Base-by-base conservation (phyloP, 1,140 invertebrate genomes). In the Manduca sexta region DNA sequence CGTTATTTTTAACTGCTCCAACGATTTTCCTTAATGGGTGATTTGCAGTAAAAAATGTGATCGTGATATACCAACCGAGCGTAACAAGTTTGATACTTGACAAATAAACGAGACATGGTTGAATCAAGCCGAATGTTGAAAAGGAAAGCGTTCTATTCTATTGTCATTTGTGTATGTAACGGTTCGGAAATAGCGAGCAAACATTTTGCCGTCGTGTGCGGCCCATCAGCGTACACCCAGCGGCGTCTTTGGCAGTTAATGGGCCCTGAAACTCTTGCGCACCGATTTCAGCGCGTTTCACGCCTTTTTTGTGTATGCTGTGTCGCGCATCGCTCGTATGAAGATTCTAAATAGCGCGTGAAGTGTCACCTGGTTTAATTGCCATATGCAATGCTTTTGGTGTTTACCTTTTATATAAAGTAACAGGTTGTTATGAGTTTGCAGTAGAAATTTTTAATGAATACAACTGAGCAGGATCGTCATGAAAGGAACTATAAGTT, bases 281-380 rank as follows among this genome's bases (percentile, higher is more conserved):
- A 61, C 37, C 69, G 71, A 78, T 81, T 84, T 82, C 76, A 84
- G 76, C 64, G 55, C 45, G 50, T 73, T 84, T 82, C 76, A 82
- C 73, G 78, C 74, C 69, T 81, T 76, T 81, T 84, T 84, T 79
- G 66, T 63, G 49, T 42, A 62, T 52, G 51, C 40, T 45, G 49
- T 45, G 51, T 33, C 38, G 43, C 37, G 57, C 45, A 17, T 57
- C 59, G 52, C 44, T 55, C 57, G 67, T 68, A 64, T 64, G 67
- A 65, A 73, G 53, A 63, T 62, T 52, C 38, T 67, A 68, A 66
- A 74, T 72, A 65, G 45, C 63, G 66, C 76, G 69, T 79, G 64
- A 68, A 75, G 64, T 77, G 74, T 74, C 70, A 75, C 69, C 56
- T 21, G 47, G 45, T 63, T 57, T 77, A 73, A 79, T 76, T 74